A percentile compares a stretch with the other conserved stretches of the same genome.
Evolutionary conservation across 2,888 invertebrate genomes (phyloP).

Genomic region (Papilio elwesi): DNA sequence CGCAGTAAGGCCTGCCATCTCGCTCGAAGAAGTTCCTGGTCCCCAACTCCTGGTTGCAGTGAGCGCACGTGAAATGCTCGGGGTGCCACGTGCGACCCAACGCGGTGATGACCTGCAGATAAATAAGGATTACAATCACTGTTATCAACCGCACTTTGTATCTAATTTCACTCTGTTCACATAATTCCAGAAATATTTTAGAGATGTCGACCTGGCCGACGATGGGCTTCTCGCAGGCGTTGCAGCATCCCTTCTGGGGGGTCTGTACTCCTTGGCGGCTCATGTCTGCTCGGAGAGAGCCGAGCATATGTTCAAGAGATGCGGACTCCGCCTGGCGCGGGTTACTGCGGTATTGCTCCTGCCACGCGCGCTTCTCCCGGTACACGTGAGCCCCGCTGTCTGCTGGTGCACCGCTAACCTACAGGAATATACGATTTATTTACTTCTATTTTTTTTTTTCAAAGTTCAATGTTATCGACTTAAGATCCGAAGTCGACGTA

Average conservation of each 20-base stretch:
- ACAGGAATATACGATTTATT: conserved; percentile 43
- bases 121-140: conserved; percentile 42
- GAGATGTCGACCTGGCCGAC: conserved; percentile 92
- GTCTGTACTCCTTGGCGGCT: conserved; percentile 99
- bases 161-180: conserved; percentile 18
- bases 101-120: conserved; percentile 92
- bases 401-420: conserved; percentile 71
- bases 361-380: conserved; percentile 84
- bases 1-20: conserved; percentile 98
- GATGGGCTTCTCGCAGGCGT: conserved; percentile 99
- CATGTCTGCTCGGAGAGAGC: conserved; percentile 97
- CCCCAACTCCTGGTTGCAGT: conserved; percentile 98
- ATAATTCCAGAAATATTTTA: not conserved
- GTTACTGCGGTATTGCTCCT: conserved; percentile 82
- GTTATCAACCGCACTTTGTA: conserved; percentile 25
- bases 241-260: conserved; percentile 99
- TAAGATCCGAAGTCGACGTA: conserved; percentile 56
- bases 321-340: conserved; percentile 83
- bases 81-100: conserved; percentile 99
- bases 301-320: conserved; percentile 92
- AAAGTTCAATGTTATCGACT: conserved; percentile 35
- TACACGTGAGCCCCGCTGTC: conserved; percentile 85
- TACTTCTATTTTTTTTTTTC: conserved; percentile 37
- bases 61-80: conserved; percentile 99
- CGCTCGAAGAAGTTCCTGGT: conserved; percentile 99